phyloP scores from a whole-genome alignment of 2,113 vertebrate species.

The Sterrhoptilus dennistouni region DNA sequence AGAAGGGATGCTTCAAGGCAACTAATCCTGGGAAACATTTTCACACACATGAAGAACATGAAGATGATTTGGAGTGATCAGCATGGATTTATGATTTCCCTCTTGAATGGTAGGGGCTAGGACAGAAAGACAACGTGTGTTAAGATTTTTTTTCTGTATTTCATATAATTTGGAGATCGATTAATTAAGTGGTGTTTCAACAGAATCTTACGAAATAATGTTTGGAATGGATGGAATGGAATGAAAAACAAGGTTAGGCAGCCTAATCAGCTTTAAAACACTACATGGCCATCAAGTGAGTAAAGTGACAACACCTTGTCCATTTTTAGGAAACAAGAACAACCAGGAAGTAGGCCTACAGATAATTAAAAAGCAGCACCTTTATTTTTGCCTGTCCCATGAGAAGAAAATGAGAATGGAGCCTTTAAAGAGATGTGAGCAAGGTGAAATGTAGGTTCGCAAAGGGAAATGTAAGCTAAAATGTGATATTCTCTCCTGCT shows the following conservation, averaged over 20 bases:
- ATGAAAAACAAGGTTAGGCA: neutral
- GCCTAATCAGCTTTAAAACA: neutral
- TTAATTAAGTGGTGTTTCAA: neutral
- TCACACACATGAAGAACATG: neutral
- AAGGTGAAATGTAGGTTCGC: neutral
- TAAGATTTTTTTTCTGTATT: neutral
- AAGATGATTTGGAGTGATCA: neutral
- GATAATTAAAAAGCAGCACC: neutral
- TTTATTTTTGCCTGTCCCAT: neutral
- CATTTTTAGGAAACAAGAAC: neutral
- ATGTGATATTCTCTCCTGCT: neutral
- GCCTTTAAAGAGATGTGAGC: neutral
- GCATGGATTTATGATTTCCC: neutral
- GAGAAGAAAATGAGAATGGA: neutral
- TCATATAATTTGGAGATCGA: neutral
- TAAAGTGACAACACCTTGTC: neutral
- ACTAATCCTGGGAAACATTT: neutral
- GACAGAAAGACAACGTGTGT: neutral
- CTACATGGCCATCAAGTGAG: neutral
- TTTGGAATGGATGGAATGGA: neutral
- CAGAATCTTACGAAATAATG: neutral
- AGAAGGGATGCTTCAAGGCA: neutral
- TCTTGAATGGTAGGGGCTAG: neutral
- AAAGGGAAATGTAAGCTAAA: neutral
- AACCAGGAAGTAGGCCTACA: neutral